These are phyloP conservation scores for Megaceryle maxima DNA, from an alignment of 2,113 vertebrate species.

Conservation along the genomic window DNA sequence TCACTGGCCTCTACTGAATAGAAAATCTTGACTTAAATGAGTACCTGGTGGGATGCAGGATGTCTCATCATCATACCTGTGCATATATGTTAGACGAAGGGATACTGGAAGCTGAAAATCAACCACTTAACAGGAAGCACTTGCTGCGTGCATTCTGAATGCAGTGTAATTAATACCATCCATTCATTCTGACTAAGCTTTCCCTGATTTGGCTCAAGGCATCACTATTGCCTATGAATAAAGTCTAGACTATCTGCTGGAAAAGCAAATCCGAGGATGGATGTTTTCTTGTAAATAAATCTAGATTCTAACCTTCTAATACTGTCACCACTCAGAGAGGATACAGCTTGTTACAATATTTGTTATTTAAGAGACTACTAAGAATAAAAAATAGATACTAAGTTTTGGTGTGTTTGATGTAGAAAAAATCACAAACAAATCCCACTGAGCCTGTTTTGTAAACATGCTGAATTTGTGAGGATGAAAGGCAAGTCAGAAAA, in stretches of 20 bases:
- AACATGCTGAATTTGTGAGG: conserved; percentile 60
- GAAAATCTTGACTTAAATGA: not conserved
- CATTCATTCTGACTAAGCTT: not conserved
- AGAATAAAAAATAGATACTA: not conserved
- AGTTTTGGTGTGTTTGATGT: conserved; percentile 31
- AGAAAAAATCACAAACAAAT: conserved; percentile 25
- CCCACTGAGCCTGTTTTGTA: conserved; percentile 14
- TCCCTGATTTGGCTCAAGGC: not conserved
- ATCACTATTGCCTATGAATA: not conserved
- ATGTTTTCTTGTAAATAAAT: not conserved
- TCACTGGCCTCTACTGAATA: not conserved
- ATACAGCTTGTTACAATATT: not conserved
- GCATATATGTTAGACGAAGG: not conserved
- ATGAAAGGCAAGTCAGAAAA: conserved; percentile 45
- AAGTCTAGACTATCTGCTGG: not conserved
- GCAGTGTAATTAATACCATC: not conserved
- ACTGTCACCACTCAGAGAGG: not conserved
- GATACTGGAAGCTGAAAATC: not conserved
- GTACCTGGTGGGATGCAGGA: not conserved
- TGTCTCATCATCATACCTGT: not conserved
- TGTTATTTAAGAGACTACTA: conserved; percentile 59
- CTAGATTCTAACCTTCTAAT: not conserved
- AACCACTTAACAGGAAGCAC: not conserved
- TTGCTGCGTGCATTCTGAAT: not conserved
- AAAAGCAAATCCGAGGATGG: not conserved